These are phyloP conservation scores for Leucozona laternaria DNA, from an alignment of 2,888 invertebrate genomes.

Conservation along the genomic window DNA sequence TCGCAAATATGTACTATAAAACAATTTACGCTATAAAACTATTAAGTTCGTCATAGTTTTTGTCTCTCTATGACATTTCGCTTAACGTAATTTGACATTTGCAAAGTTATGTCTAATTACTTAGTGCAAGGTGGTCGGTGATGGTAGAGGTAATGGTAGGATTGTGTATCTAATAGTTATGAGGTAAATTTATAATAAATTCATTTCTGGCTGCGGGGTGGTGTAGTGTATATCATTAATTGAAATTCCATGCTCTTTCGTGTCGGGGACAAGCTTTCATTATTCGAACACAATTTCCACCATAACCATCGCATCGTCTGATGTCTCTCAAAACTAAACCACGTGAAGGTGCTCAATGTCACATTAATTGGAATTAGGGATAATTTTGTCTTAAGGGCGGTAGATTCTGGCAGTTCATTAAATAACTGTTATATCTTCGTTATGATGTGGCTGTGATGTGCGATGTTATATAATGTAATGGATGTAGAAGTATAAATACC, in stretches of 20 bases:
- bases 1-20: not conserved
- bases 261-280: conserved; percentile 6
- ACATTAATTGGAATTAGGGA: conserved; percentile 40
- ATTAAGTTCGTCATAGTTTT: not conserved
- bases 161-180: not conserved
- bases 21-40: not conserved
- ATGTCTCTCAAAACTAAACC: conserved; percentile 5
- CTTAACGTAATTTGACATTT: conserved; percentile 15
- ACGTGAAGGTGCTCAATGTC: conserved; percentile 38
- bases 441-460: not conserved
- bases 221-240: not conserved
- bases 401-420: conserved; percentile 61
- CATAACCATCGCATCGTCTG: not conserved
- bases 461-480: not conserved
- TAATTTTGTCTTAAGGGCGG: conserved; percentile 56
- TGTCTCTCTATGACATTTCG: conserved; percentile 5
- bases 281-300: not conserved
- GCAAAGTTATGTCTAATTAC: conserved; percentile 8
- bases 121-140: not conserved
- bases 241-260: conserved; percentile 13
- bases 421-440: conserved; percentile 44
- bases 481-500: not conserved
- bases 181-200: not conserved
- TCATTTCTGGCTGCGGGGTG: not conserved
- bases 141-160: not conserved